Base-by-base conservation (phyloP, 2,113 vertebrate species). In the Carassius carassius region DNA sequence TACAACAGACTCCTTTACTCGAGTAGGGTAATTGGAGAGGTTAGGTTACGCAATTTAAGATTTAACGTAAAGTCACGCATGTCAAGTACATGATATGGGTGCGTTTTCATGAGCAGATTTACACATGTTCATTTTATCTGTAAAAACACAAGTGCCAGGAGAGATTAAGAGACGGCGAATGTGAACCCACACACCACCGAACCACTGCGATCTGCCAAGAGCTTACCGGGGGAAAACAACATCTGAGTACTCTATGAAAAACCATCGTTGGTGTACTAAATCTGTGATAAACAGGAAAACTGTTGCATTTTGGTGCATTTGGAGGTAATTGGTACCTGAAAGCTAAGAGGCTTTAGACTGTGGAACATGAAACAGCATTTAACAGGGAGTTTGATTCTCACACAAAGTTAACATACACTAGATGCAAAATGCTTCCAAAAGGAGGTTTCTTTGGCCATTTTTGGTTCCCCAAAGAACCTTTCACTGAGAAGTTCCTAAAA, bases 81-180 rank as follows among this genome's bases (percentile, higher is more conserved):
- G 84, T 54, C 79, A 81, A 58, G 44, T 35, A 19, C 69, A 81
- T 82, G 73, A 85, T 78, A 82, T 35, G 78, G 44, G 5, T 32
- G 70, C 14, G 37, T 80, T 78, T 87, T 85, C 44, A 83, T 37
- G 58, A 83, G 82, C 65, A 65, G 32, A 79, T 83, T 87, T 78
- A 83, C 80, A 82, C 79, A 9, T 82, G 77, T 72, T 86, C n/a
- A 14, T 82, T 84, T 80, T 69, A 81, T 88, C 65, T 67, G 80
- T 41, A 35, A 56, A 82, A 82, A 73, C 75, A 35, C 16, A 41
- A 47, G 74, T 81, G 83, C 35, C 86, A 85, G 56, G 70, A 85
- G 78, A 75, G 77, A 85, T 74, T 81, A 85, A 32, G 19, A 54
- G 44, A 67, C 8, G 54, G 29, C 69, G 17, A 81, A 86, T 54